These are phyloP conservation scores for Heliconius aoede DNA, from an alignment of 2,888 invertebrate genomes.

Conservation along the genomic window DNA sequence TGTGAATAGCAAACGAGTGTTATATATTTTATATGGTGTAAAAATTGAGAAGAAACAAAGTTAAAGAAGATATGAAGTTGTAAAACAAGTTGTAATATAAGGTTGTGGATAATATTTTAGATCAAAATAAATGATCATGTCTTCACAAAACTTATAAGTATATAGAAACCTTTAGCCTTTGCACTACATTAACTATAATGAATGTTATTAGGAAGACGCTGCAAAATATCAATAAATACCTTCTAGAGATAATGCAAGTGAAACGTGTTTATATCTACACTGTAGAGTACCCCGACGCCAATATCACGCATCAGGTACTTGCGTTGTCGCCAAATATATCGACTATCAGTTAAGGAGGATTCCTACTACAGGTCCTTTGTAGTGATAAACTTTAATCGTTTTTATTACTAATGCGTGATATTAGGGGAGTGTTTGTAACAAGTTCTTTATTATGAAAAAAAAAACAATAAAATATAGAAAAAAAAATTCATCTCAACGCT, in stretches of 20 bases:
- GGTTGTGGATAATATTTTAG: too few relatives aligned
- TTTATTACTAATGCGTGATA: not conserved
- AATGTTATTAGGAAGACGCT: not conserved
- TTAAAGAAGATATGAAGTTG: constrained; percentile 3
- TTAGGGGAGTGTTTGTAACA: not conserved
- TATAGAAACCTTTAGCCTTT: not conserved
- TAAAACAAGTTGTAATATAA: not conserved
- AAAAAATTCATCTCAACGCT: too few relatives aligned
- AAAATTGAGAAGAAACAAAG: constrained; percentile 7
- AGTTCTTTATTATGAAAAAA: not conserved
- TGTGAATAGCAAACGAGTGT: constrained; percentile 10
- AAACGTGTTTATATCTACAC: not conserved
- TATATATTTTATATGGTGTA: constrained; percentile 5
- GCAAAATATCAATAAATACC: not conserved
- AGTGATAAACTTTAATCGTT: too few relatives aligned
- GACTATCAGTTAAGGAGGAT: constrained; percentile 12
- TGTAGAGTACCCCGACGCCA: constrained; percentile 11
- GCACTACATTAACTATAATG: not conserved
- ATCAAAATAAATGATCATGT: not conserved
- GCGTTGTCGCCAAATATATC: constrained; percentile 35
- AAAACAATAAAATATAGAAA: too few relatives aligned
- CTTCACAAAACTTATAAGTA: not conserved
- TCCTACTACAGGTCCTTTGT: not conserved
- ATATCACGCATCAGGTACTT: constrained; percentile 31
- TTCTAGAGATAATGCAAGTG: constrained; percentile 16